These are phyloP conservation scores for Ploceus nigricollis DNA, from an alignment of 2,113 vertebrate genomes.

Conservation along the genomic window DNA sequence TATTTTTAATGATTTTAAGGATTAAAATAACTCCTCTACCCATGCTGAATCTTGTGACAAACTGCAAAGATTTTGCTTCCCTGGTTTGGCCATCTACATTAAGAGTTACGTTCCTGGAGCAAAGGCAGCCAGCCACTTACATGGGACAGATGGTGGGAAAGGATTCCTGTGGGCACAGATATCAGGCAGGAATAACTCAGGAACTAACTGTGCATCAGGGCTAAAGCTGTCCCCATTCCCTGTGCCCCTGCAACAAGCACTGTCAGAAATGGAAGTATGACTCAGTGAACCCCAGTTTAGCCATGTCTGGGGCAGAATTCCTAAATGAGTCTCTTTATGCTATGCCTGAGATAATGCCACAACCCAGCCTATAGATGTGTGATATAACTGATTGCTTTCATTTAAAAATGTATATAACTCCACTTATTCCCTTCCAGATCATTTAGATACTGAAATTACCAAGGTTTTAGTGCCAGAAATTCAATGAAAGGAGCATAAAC, in stretches of 20 bases:
- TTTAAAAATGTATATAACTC: slow-evolving; percentile 18
- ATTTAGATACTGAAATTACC: slow-evolving; percentile 40
- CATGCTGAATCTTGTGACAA: background rate
- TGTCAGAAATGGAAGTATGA: fast-evolving
- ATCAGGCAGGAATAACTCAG: background rate
- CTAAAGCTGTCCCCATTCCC: background rate
- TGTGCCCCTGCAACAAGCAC: background rate
- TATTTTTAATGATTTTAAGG: background rate
- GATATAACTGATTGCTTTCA: background rate
- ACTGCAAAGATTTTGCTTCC: background rate
- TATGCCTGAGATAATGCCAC: background rate
- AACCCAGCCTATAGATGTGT: background rate
- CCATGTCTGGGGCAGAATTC: background rate
- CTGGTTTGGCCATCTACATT: background rate
- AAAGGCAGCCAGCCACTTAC: background rate
- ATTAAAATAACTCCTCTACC: background rate
- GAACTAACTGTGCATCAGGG: background rate
- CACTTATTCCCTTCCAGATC: slow-evolving; percentile 29
- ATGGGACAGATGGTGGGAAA: background rate
- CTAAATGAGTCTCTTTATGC: background rate
- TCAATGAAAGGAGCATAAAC: slow-evolving; percentile 49
- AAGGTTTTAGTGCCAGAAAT: slow-evolving; percentile 52
- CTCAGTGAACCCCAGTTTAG: background rate
- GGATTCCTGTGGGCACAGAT: background rate
- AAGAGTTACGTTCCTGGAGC: background rate